These are phyloP conservation scores for Cynaeus angustus DNA, from an alignment of 2,888 invertebrate genomes.

Conservation along the genomic window DNA sequence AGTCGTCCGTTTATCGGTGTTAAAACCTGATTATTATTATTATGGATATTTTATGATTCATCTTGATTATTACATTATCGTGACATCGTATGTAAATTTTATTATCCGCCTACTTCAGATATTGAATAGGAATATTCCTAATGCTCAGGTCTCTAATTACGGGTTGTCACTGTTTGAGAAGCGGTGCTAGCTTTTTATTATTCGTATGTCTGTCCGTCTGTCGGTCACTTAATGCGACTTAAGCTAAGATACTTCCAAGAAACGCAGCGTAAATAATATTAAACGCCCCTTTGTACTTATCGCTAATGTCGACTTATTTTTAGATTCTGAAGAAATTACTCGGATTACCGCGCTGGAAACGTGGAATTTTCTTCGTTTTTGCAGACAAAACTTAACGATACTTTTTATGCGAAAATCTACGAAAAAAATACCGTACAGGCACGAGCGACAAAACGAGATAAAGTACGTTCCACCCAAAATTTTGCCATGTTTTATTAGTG, in stretches of 20 bases:
- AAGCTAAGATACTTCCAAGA: constrained; percentile 59
- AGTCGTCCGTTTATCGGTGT: constrained; percentile 35
- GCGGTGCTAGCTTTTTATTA: constrained; percentile 63
- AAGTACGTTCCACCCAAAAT: too few species aligned
- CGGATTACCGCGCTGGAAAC: constrained; percentile 22
- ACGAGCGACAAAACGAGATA: too few species aligned
- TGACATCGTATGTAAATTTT: constrained; percentile 41
- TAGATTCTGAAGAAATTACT: constrained; percentile 24
- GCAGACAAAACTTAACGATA: not conserved
- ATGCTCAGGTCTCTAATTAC: constrained; percentile 67
- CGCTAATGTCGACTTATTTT: constrained; percentile 25
- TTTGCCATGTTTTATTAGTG: too few species aligned
- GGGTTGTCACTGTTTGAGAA: constrained; percentile 68
- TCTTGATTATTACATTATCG: constrained; percentile 44
- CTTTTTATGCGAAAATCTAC: too few species aligned
- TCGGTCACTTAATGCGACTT: constrained; percentile 61
- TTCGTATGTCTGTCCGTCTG: constrained; percentile 63
- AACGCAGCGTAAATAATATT: constrained; percentile 59
- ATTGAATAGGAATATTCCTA: constrained; percentile 60
- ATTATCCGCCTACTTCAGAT: constrained; percentile 60
- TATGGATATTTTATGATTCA: constrained; percentile 44
- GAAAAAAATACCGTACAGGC: too few species aligned
- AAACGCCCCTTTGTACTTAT: constrained; percentile 46
- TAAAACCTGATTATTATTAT: constrained; percentile 44
- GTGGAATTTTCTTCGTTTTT: constrained; percentile 7